phyloP scores from a whole-genome alignment of 2,113 vertebrate genomes.

The Motacilla alba region DNA sequence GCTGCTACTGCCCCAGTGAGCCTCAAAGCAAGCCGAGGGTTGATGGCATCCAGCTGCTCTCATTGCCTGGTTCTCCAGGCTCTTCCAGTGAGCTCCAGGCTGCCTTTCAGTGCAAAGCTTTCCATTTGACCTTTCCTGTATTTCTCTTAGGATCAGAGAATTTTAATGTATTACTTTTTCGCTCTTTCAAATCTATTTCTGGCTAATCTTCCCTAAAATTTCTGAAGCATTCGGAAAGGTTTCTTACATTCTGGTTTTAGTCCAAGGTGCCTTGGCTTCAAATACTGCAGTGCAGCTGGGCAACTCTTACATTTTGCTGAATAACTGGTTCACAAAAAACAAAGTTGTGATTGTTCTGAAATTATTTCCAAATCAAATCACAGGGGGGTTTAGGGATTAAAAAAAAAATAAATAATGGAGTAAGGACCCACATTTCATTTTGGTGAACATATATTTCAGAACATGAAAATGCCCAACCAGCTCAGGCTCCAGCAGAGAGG shows the following conservation, averaged over 20 bases:
- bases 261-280: slow-evolving; percentile 6
- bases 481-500: not conserved
- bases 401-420: not conserved
- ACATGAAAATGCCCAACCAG: not conserved
- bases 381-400: not conserved
- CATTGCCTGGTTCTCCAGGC: not conserved
- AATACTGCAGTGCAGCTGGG: slow-evolving; percentile 16
- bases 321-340: not conserved
- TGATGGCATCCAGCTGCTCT: not conserved
- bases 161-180: not conserved
- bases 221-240: not conserved
- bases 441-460: not conserved
- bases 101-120: not conserved
- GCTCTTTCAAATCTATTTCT: not conserved
- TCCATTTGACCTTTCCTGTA: not conserved
- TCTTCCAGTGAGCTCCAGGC: not conserved
- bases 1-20: not conserved
- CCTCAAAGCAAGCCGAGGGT: not conserved
- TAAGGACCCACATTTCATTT: not conserved
- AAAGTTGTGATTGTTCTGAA: not conserved
- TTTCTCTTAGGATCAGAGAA: not conserved
- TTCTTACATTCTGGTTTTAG: not conserved
- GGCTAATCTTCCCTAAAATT: not conserved
- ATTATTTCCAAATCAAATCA: not conserved
- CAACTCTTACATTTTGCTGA: not conserved